These are phyloP conservation scores for Acromyrmex echinatior DNA, from an alignment of 1,140 invertebrate species.

Conservation along the genomic window DNA sequence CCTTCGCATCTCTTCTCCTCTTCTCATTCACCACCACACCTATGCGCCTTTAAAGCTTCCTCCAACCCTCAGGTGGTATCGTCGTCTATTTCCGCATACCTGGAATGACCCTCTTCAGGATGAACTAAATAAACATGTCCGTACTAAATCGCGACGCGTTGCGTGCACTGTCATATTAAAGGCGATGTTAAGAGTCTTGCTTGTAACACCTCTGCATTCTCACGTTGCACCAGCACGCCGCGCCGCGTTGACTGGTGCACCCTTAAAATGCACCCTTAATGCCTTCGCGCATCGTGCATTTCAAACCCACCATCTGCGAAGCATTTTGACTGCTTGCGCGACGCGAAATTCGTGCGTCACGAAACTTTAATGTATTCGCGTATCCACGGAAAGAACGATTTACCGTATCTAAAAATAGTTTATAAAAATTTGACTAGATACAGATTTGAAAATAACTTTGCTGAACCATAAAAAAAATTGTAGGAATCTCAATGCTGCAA, in stretches of 20 bases:
- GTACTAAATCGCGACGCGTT: slow-evolving; percentile 59
- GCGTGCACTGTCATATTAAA: slow-evolving; percentile 35
- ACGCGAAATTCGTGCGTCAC: not conserved
- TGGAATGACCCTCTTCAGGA: slow-evolving; percentile 50
- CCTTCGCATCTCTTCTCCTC: slow-evolving; percentile 13
- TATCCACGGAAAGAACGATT: no score
- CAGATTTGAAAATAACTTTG: no score
- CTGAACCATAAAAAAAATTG: no score
- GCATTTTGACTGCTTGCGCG: not conserved
- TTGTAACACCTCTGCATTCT: slow-evolving; percentile 22
- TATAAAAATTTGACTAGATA: no score
- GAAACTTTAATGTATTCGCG: slow-evolving; percentile 1
- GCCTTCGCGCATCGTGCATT: not conserved
- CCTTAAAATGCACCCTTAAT: not conserved
- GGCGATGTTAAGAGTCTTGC: slow-evolving; percentile 35
- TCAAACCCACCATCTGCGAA: not conserved
- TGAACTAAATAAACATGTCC: slow-evolving; percentile 77
- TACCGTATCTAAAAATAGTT: no score
- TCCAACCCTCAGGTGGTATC: slow-evolving; percentile 44
- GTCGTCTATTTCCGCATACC: slow-evolving; percentile 56
- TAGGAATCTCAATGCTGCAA: no score
- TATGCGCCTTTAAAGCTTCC: slow-evolving; percentile 31
- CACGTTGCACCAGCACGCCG: slow-evolving; percentile 20
- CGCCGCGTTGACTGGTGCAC: not conserved
- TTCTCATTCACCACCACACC: not conserved